Evolutionary conservation across 2,888 invertebrate genomes (phyloP).

Genomic region (Villa cingulata): DNA sequence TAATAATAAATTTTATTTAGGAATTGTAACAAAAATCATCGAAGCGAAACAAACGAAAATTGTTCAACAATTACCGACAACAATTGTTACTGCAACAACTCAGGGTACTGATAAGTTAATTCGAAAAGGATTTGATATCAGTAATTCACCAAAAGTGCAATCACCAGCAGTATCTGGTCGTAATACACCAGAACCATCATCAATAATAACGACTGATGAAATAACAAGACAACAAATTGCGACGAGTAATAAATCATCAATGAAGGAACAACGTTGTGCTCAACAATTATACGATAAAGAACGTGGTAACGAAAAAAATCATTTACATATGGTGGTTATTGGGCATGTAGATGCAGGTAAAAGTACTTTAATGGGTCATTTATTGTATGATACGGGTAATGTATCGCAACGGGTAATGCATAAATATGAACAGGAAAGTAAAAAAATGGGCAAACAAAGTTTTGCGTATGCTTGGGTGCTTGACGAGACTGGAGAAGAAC

Average conservation of each 20-base stretch:
- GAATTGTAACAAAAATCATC: neutral
- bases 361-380: slow-evolving; percentile 73
- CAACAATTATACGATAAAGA: slow-evolving; percentile 52
- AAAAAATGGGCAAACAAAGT: slow-evolving; percentile 93
- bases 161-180: slow-evolving; percentile 52
- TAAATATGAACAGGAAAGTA: slow-evolving; percentile 94
- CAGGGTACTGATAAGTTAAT: neutral
- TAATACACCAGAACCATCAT: slow-evolving; percentile 40
- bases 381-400: slow-evolving; percentile 75
- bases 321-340: slow-evolving; percentile 82
- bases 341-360: slow-evolving; percentile 69
- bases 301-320: slow-evolving; percentile 66
- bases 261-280: slow-evolving; percentile 35
- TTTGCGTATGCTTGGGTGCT: slow-evolving; percentile 99
- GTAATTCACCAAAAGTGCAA: slow-evolving; percentile 47
- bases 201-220: slow-evolving; percentile 25
- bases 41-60: neutral
- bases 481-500: slow-evolving; percentile 96
- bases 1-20: neutral
- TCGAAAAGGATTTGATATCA: slow-evolving; percentile 25
- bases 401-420: slow-evolving; percentile 82
- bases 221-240: slow-evolving; percentile 11
- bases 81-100: neutral
- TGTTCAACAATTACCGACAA: too few relatives aligned
- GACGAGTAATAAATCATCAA: neutral